A percentile compares a stretch with the other conserved stretches of the same genome.
Evolutionary conservation across 2,113 vertebrate genomes (phyloP).

Genomic region (Taurulus bubalis): DNA sequence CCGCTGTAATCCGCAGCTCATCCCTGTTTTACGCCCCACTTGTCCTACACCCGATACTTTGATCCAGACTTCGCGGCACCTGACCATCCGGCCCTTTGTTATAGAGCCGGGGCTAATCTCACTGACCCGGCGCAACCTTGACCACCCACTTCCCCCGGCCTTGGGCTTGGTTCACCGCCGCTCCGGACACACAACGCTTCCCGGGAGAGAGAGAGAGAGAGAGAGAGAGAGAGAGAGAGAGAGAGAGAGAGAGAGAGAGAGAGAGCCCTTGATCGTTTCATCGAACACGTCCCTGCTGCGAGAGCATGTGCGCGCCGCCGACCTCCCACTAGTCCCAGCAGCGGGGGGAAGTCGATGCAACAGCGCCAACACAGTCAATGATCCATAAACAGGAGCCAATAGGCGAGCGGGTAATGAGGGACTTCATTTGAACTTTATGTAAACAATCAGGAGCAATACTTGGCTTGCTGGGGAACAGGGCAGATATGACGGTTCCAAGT

Average conservation of each 20-base stretch:
- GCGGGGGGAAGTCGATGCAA: conserved; percentile 69
- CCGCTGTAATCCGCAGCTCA: conserved; percentile 79
- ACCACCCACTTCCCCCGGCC: conserved; percentile 78
- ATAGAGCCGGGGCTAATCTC: conserved; percentile 80
- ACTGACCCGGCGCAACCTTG: conserved; percentile 85
- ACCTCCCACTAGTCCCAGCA: conserved; percentile 70
- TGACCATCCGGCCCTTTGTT: conserved; percentile 77
- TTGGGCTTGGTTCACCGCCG: conserved; percentile 75
- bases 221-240: conserved; percentile 17
- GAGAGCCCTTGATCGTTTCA: conserved; percentile 79
- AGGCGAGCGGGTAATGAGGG: conserved; percentile 70
- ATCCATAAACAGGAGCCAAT: conserved; percentile 77
- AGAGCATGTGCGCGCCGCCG: conserved; percentile 59
- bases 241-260: conserved; percentile 4
- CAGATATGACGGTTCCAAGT: conserved; percentile 6
- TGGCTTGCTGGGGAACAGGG: conserved; percentile 1
- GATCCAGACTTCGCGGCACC: conserved; percentile 78
- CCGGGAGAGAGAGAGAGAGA: conserved; percentile 69
- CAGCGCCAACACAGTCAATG: conserved; percentile 67
- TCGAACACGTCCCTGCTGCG: conserved; percentile 75
- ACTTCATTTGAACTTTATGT: conserved; percentile 73
- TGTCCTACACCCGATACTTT: conserved; percentile 84
- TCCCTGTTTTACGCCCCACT: conserved; percentile 78
- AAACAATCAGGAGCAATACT: conserved; percentile 54
- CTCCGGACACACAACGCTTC: conserved; percentile 81